A percentile compares a stretch with the other conserved stretches of the same genome.
These are phyloP conservation scores for Himantopus leucocephalus DNA, from an alignment of 2,113 vertebrate species.

Conservation along the genomic window DNA sequence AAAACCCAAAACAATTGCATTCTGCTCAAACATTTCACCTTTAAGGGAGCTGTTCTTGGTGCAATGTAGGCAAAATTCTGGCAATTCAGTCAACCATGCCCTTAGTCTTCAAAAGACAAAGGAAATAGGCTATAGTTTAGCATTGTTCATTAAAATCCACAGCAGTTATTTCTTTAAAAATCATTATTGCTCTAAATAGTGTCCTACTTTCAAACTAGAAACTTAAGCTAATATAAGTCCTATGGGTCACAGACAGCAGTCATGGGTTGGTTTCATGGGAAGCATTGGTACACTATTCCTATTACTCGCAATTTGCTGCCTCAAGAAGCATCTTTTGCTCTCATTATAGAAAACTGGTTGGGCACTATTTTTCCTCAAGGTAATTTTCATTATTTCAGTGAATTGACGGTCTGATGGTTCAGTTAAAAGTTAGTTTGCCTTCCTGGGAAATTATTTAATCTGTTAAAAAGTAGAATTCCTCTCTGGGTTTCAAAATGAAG, in stretches of 20 bases:
- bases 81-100: not conserved
- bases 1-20: not conserved
- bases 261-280: not conserved
- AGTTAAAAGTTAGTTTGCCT: not conserved
- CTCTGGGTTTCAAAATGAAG: not conserved
- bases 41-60: not conserved
- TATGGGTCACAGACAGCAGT: not conserved
- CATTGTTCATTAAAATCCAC: not conserved
- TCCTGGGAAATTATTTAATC: not conserved
- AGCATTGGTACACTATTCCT: not conserved
- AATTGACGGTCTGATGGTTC: not conserved
- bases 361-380: not conserved
- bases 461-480: not conserved
- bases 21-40: not conserved
- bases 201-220: not conserved
- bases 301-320: not conserved
- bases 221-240: not conserved
- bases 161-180: not conserved
- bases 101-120: not conserved
- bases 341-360: not conserved
- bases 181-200: not conserved
- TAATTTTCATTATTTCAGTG: not conserved
- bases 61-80: not conserved
- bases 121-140: not conserved
- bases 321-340: not conserved